These are phyloP conservation scores for Dipodomys ordii DNA, from an alignment of 2,113 vertebrate species.

Conservation along the genomic window DNA sequence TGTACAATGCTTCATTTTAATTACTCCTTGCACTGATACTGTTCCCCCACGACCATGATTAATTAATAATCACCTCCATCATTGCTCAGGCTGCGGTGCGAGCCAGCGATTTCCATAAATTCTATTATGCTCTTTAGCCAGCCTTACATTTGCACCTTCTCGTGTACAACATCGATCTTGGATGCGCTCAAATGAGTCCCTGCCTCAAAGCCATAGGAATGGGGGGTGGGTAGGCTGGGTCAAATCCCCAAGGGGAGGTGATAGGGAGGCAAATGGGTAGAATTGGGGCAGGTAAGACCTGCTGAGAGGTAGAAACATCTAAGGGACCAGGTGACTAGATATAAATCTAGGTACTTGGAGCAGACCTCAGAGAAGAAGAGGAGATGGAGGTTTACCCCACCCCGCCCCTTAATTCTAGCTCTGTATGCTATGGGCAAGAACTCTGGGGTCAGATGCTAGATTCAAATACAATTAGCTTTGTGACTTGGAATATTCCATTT, in stretches of 20 bases:
- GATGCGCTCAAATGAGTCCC: slow-evolving; percentile 74
- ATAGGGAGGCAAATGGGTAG: not conserved
- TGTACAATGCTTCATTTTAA: slow-evolving; percentile 91
- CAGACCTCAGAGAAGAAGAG: not conserved
- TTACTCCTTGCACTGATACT: slow-evolving; percentile 91
- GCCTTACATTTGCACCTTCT: slow-evolving; percentile 82
- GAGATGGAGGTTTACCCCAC: too few species aligned
- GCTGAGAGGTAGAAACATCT: not conserved
- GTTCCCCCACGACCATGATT: slow-evolving; percentile 91
- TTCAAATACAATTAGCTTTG: not conserved
- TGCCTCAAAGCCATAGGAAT: slow-evolving; percentile 48
- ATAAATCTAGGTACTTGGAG: not conserved
- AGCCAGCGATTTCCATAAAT: slow-evolving; percentile 87
- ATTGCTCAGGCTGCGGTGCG: slow-evolving; percentile 77
- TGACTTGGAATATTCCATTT: not conserved
- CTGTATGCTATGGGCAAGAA: rapidly evolving
- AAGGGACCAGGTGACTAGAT: not conserved
- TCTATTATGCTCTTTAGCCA: slow-evolving; percentile 86
- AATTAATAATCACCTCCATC: slow-evolving; percentile 92
- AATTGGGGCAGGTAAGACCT: not conserved
- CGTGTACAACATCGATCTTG: slow-evolving; percentile 83
- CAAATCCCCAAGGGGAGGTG: slow-evolving; percentile 7
- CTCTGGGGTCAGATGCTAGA: not conserved
- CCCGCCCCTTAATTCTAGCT: too few species aligned
- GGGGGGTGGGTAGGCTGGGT: not conserved